Evolutionary conservation across 2,797 vertebrate genomes (phyloP).

Genomic region (Pteropus rufus): DNA sequence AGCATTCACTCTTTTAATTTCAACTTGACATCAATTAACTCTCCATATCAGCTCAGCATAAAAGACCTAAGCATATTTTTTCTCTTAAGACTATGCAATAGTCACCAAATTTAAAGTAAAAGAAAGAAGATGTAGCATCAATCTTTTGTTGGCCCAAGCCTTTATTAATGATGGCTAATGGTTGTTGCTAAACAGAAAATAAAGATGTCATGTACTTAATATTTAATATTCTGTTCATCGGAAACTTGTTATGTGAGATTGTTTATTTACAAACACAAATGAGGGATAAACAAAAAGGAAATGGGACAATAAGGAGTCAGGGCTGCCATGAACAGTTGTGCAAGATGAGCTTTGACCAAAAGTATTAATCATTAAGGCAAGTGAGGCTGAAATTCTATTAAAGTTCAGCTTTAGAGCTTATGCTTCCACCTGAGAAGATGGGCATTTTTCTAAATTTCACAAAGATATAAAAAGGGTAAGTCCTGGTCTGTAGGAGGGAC

Average conservation of each 20-base stretch:
- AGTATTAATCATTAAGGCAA: neutral
- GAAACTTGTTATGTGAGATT: neutral
- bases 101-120: neutral
- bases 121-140: neutral
- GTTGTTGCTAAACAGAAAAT: neutral
- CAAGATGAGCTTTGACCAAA: neutral
- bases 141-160: neutral
- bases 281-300: neutral
- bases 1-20: neutral
- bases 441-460: neutral
- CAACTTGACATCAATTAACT: neutral
- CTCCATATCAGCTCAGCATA: neutral
- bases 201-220: neutral
- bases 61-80: neutral
- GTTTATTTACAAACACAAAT: neutral
- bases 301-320: neutral
- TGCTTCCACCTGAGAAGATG: neutral
- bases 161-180: neutral
- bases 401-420: neutral
- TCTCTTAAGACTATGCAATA: neutral
- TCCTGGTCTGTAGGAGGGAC: neutral
- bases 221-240: conserved; percentile 11
- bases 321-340: neutral
- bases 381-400: neutral
- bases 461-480: neutral